Conservation (phyloP, 2,888 invertebrate species). For the Sphinx pinastri region DNA sequence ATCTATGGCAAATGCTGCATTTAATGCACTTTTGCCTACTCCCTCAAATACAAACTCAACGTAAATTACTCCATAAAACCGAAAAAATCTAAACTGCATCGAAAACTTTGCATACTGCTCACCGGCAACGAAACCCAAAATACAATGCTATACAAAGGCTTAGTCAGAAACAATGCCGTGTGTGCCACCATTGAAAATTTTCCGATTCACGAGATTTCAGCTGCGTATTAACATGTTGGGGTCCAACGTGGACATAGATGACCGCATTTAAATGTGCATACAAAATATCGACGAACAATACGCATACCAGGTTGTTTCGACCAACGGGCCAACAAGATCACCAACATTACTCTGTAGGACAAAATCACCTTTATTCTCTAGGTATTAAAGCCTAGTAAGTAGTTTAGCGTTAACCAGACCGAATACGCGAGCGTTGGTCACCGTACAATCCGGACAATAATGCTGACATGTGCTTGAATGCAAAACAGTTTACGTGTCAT, state of each 20-base stretch:
- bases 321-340: conserved; percentile 43
- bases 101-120: conserved; percentile 8
- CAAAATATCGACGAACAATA: conserved; percentile 78
- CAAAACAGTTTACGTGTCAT: conserved; percentile 76
- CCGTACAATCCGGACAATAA: conserved; percentile 74
- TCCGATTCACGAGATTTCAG: conserved; percentile 60
- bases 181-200: conserved; percentile 54
- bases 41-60: too few relatives aligned
- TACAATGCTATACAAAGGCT: conserved; percentile 30
- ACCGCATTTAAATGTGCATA: conserved; percentile 82
- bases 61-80: too few relatives aligned
- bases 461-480: conserved; percentile 76
- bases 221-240: conserved; percentile 62
- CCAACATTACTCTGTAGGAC: conserved; percentile 33
- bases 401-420: neutral
- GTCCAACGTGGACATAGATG: conserved; percentile 65
- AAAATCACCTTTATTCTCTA: conserved; percentile 42
- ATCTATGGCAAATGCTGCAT: too few relatives aligned
- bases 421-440: conserved; percentile 36
- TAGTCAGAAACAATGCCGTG: conserved; percentile 43
- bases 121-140: conserved; percentile 29
- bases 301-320: conserved; percentile 64
- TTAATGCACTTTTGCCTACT: too few relatives aligned
- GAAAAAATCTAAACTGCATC: neutral
- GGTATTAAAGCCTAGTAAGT: conserved; percentile 31